Evolutionary conservation across 2,113 vertebrate species (phyloP).

Genomic region (Herpailurus yagouaroundi): DNA sequence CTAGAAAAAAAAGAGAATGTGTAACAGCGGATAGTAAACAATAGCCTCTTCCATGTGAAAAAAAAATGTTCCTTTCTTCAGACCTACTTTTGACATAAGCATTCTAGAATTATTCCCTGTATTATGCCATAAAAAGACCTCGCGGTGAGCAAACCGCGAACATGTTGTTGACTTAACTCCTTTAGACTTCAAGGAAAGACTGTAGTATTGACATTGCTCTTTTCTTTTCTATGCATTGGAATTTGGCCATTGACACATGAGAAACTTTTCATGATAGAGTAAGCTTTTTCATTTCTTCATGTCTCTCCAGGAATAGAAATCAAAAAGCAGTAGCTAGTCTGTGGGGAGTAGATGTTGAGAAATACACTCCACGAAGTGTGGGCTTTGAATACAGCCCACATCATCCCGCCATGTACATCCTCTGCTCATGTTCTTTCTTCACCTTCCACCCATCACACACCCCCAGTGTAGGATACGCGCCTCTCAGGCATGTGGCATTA

Average conservation of each 20-base stretch:
- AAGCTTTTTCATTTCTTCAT: not conserved
- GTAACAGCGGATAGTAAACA: not conserved
- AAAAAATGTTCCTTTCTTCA: not conserved
- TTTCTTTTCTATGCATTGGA: not conserved
- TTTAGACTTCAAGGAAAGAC: not conserved
- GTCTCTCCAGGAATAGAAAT: conserved; percentile 24
- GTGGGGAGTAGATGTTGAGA: not conserved
- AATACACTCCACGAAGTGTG: not conserved
- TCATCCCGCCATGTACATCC: fast-evolving
- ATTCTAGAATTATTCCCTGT: not conserved
- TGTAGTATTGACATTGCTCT: not conserved
- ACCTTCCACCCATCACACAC: not conserved
- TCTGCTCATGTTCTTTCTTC: not conserved
- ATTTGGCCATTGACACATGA: not conserved
- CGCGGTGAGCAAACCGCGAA: not conserved
- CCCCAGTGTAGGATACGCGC: not conserved
- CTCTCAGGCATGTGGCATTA: not conserved
- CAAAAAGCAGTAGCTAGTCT: not conserved
- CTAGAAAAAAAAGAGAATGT: not conserved
- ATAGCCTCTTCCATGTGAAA: not conserved
- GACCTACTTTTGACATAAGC: not conserved
- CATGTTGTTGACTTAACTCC: not conserved
- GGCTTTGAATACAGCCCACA: not conserved
- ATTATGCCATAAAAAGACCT: not conserved
- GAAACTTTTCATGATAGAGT: not conserved